Percentiles rank a stretch among this genome's conserved stretches.
These are phyloP conservation scores for Micropoecilia bifurca DNA, from an alignment of 2,797 vertebrate genomes.

Conservation along the genomic window DNA sequence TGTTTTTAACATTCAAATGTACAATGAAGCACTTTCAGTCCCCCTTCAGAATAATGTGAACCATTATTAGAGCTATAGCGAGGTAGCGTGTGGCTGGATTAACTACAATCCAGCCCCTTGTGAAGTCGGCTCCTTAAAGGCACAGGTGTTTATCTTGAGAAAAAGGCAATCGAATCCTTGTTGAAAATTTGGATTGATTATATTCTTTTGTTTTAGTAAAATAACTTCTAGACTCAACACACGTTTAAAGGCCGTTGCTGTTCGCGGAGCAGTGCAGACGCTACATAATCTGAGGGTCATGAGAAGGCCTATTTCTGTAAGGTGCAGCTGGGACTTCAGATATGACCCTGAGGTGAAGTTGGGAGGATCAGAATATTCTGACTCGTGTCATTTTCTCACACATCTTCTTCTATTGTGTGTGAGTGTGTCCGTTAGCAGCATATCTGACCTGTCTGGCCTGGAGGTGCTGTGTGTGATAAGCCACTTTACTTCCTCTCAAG, in stretches of 20 bases:
- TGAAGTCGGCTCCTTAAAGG: not conserved
- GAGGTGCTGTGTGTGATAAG: slow-evolving; percentile 80
- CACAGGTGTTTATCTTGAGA: slow-evolving; percentile 1
- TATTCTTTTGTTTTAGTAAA: slow-evolving; percentile 24
- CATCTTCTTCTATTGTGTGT: slow-evolving; percentile 43
- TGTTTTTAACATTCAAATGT: not conserved
- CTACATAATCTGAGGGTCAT: slow-evolving; percentile 34
- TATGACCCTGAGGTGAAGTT: slow-evolving; percentile 61
- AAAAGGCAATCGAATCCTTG: not conserved
- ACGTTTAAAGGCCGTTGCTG: slow-evolving; percentile 8
- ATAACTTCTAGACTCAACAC: slow-evolving; percentile 49
- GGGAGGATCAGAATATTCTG: slow-evolving; percentile 55
- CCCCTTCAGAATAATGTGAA: not conserved
- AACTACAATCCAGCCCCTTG: not conserved
- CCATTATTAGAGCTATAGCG: not conserved
- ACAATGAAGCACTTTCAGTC: not conserved
- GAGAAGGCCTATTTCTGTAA: slow-evolving; percentile 80
- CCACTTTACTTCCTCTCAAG: slow-evolving; percentile 66
- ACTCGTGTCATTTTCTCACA: slow-evolving; percentile 62
- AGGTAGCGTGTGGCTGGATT: not conserved
- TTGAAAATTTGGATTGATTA: not conserved
- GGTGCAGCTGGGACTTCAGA: slow-evolving; percentile 71
- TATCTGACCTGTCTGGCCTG: slow-evolving; percentile 81
- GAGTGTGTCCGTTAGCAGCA: slow-evolving; percentile 25
- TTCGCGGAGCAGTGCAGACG: slow-evolving; percentile 31